Conservation (phyloP, 1,140 invertebrate genomes). For the Uloborus diversus region DNA sequence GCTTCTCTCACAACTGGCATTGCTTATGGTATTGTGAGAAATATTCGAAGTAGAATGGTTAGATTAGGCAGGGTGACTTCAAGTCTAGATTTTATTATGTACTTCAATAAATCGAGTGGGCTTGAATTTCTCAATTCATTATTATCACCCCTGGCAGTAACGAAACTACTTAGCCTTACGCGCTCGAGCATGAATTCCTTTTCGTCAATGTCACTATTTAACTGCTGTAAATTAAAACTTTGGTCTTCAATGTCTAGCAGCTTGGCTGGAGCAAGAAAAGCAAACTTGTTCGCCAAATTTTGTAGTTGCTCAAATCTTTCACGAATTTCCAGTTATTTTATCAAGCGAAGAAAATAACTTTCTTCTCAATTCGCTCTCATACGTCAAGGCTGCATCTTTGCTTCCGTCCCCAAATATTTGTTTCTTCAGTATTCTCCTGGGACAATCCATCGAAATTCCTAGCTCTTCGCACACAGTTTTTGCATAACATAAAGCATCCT, state of each 20-base stretch:
- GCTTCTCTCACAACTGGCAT: slow-evolving; percentile 60
- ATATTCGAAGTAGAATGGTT: slow-evolving; percentile 49
- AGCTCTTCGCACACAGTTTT: background rate
- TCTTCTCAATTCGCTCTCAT: background rate
- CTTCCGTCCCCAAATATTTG: background rate
- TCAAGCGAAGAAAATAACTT: background rate
- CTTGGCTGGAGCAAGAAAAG: too few species aligned
- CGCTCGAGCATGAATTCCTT: too few species aligned
- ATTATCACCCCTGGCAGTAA: too few species aligned
- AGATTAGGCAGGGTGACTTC: background rate
- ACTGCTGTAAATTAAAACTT: too few species aligned
- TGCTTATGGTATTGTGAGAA: slow-evolving; percentile 61
- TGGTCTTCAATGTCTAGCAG: too few species aligned
- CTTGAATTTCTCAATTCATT: too few species aligned
- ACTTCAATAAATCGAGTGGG: background rate
- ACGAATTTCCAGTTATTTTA: background rate
- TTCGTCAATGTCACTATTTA: too few species aligned
- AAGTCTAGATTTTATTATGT: background rate
- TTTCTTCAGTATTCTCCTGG: background rate
- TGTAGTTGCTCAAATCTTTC: background rate
- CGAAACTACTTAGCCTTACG: too few species aligned
- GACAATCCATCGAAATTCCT: background rate
- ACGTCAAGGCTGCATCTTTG: background rate
- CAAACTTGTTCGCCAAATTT: background rate
- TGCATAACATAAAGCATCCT: background rate